These are phyloP conservation scores for Bryconaethiops microstoma DNA, from an alignment of 2,797 vertebrate species.

Conservation along the genomic window DNA sequence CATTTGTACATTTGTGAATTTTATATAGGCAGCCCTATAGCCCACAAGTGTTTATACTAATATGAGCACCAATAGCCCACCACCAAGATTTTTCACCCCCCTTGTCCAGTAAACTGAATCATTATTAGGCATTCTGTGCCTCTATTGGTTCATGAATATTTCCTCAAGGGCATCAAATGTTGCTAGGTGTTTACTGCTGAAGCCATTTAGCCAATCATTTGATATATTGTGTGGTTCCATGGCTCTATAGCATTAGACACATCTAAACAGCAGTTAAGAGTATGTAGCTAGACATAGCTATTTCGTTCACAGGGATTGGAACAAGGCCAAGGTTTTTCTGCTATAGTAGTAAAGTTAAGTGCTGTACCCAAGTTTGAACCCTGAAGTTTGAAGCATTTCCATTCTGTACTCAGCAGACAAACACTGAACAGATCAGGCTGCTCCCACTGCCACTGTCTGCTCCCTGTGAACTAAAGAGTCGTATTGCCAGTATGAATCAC, in stretches of 20 bases:
- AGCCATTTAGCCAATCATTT: too few species aligned
- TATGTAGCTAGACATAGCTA: neutral
- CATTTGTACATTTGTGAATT: too few species aligned
- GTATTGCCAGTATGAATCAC: slow-evolving; percentile 36
- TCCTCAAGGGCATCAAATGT: too few species aligned
- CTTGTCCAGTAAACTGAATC: too few species aligned
- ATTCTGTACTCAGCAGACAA: neutral
- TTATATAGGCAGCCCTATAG: too few species aligned
- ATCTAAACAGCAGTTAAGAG: neutral
- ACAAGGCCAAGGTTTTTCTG: neutral
- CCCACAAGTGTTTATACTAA: too few species aligned
- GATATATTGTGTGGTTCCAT: neutral
- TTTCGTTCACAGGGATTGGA: neutral
- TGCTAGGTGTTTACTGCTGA: too few species aligned
- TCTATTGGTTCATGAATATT: too few species aligned
- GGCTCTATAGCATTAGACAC: slow-evolving; percentile 1
- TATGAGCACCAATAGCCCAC: too few species aligned
- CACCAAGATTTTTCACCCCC: too few species aligned
- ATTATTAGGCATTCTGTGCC: too few species aligned
- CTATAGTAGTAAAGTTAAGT: neutral
- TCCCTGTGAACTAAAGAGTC: slow-evolving; percentile 7
- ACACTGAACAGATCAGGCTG: slow-evolving; percentile 3
- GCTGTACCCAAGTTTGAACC: slow-evolving; percentile 8
- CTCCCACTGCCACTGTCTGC: neutral
- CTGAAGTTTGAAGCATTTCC: slow-evolving; percentile 1